A percentile compares a stretch with the other conserved stretches of the same genome.
These are phyloP conservation scores for Drosophila vallismaia DNA, from an alignment of 2,888 invertebrate genomes.

Conservation along the genomic window DNA sequence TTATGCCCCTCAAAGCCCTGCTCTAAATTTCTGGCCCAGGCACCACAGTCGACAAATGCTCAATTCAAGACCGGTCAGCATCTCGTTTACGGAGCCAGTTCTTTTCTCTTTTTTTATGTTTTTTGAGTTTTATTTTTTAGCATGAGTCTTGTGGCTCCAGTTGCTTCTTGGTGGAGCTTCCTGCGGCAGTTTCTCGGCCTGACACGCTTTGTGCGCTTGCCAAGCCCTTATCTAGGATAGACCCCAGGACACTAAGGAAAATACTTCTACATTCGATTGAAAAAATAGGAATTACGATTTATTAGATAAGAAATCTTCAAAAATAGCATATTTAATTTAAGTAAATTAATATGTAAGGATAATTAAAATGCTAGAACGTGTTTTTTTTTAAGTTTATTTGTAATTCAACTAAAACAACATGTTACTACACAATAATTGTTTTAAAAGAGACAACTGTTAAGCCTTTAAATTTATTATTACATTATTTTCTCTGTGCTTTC, in stretches of 20 bases:
- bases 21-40: slow-evolving; percentile 67
- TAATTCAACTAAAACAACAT: too few relatives aligned
- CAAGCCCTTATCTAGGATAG: slow-evolving; percentile 52
- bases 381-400: too few relatives aligned
- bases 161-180: slow-evolving; percentile 50
- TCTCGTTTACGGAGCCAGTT: slow-evolving; percentile 34
- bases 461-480: neutral
- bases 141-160: slow-evolving; percentile 23
- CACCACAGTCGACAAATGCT: slow-evolving; percentile 67
- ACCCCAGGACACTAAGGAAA: neutral
- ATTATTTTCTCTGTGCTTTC: neutral
- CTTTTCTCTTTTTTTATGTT: slow-evolving; percentile 17
- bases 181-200: slow-evolving; percentile 58
- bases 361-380: too few relatives aligned
- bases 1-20: slow-evolving; percentile 18
- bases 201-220: slow-evolving; percentile 68
- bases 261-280: too few relatives aligned
- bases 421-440: too few relatives aligned
- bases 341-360: too few relatives aligned
- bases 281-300: too few relatives aligned
- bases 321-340: too few relatives aligned
- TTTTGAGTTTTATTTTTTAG: slow-evolving; percentile 30
- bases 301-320: too few relatives aligned
- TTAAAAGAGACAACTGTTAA: too few relatives aligned
- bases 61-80: slow-evolving; percentile 62